A percentile compares a stretch with the other conserved stretches of the same genome.
These are phyloP conservation scores for Drosophila teissieri DNA, from an alignment of 1,140 invertebrate genomes.

Conservation along the genomic window DNA sequence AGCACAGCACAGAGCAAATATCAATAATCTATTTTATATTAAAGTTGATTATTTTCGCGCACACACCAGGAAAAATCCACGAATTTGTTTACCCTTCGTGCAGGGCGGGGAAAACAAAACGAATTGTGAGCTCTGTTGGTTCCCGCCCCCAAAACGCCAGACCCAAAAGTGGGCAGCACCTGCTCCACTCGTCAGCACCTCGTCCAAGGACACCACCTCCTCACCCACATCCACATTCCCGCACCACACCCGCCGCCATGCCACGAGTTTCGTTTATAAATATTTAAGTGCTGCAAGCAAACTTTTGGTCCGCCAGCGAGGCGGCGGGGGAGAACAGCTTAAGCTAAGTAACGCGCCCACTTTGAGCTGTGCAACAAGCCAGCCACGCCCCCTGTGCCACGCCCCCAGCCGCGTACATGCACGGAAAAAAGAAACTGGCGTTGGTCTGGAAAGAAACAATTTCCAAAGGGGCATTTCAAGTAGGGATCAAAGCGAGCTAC, in stretches of 20 bases:
- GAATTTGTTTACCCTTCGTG: conserved; percentile 43
- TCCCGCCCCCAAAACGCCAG: conserved; percentile 13
- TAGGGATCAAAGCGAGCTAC: background rate
- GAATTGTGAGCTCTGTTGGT: conserved; percentile 45
- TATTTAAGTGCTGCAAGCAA: conserved; percentile 64
- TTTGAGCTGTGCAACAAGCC: conserved; percentile 32
- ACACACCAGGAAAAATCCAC: background rate
- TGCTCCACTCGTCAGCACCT: conserved; percentile 41
- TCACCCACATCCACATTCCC: background rate
- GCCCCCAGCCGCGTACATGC: background rate
- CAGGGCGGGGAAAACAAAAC: conserved; percentile 19
- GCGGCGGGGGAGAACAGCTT: conserved; percentile 37
- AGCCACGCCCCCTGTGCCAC: conserved; percentile 8
- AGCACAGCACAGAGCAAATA: conserved; percentile 10
- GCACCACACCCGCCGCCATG: background rate
- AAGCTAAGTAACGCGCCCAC: conserved; percentile 49
- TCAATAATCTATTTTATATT: conserved; percentile 63
- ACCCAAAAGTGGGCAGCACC: conserved; percentile 17
- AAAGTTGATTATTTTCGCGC: conserved; percentile 53
- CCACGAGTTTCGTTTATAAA: conserved; percentile 55
- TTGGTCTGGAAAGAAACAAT: too few species aligned
- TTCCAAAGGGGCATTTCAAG: too few species aligned
- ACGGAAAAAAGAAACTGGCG: background rate
- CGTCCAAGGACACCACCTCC: conserved; percentile 7
- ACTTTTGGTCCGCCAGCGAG: conserved; percentile 28